Evolutionary conservation across 2,888 invertebrate genomes (phyloP), one percentile per base, ranked within the genome.

Genomic region (Parasteatoda lunata): DNA sequence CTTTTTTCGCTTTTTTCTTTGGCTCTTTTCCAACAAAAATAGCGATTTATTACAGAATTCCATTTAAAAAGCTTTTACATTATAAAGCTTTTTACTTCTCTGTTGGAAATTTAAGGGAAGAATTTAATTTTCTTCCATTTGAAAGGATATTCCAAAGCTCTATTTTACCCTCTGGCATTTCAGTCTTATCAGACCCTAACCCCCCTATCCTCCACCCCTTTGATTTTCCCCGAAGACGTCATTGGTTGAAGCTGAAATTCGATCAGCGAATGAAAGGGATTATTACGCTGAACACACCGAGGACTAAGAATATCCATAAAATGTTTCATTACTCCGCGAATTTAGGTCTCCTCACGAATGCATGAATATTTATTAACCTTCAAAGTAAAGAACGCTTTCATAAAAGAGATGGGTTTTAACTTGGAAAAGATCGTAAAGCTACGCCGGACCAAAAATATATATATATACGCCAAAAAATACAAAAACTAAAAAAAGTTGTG

Each of bases 361-460:
- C 77, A 86, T 86, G 85, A 86, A 86, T 86, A 86, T 86, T 86
- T 86, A 86, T 86, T 80, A 86, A 86, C 80, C 80, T 86, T 86
- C 72, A 51, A 77, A 86, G 85, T 80, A 80, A 86, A 86, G 85
- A 86, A 76, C 70, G 80, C 80, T 86, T 86, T 86, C 80, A 86
- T 80, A 68, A 72, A 64, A 76, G 72, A 66, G 77, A 80, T 80
- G 85, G 85, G 80, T 79, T 85, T 80, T 86, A 80, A 86, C 85
- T 86, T 86, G 71, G 85, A 71, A 86, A 86, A 86, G 85, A 86
- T 86, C 85, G 85, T 86, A 86, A 86, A 86, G 80, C 76, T 81
- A 75, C 77, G 68, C 85, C 77, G 68, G 66, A 30, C 48, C 80
- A 85, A 76, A 79, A 76, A 76, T 80, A 75, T 59, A 64, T 15